phyloP scores from a whole-genome alignment of 1,140 invertebrate species.

The Euglossa dilemma region DNA sequence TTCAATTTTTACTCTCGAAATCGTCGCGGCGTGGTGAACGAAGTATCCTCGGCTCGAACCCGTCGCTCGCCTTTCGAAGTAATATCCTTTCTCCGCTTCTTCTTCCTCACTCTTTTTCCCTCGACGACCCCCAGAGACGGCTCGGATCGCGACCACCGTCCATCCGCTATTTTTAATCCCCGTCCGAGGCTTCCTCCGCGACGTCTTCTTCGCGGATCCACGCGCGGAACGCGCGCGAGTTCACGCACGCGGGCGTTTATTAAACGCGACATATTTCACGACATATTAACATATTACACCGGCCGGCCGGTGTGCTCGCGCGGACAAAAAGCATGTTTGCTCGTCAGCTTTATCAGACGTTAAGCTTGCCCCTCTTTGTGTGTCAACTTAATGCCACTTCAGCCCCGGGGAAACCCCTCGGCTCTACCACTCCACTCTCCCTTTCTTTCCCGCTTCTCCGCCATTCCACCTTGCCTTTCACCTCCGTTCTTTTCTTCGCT shows the following conservation, averaged over 20 bases:
- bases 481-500: not conserved
- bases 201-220: not conserved
- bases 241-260: constrained; percentile 47
- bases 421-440: constrained; percentile 30
- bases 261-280: constrained; percentile 63
- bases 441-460: too few relatives aligned
- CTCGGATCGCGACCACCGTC: not conserved
- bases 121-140: not conserved
- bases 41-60: not conserved
- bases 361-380: constrained; percentile 71
- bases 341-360: constrained; percentile 77
- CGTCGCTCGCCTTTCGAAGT: not conserved
- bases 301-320: constrained; percentile 32
- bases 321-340: constrained; percentile 75
- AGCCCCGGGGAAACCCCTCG: constrained; percentile 49
- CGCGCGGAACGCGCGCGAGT: not conserved
- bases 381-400: constrained; percentile 76
- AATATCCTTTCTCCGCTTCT: not conserved
- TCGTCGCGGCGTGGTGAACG: not conserved
- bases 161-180: constrained; percentile 35
- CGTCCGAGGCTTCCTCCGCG: not conserved
- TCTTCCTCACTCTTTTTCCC: not conserved
- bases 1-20: not conserved
- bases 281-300: constrained; percentile 73
- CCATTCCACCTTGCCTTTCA: not conserved